phyloP scores from a whole-genome alignment of 1,140 invertebrate genomes.

The Drosophila quadrilineata region DNA sequence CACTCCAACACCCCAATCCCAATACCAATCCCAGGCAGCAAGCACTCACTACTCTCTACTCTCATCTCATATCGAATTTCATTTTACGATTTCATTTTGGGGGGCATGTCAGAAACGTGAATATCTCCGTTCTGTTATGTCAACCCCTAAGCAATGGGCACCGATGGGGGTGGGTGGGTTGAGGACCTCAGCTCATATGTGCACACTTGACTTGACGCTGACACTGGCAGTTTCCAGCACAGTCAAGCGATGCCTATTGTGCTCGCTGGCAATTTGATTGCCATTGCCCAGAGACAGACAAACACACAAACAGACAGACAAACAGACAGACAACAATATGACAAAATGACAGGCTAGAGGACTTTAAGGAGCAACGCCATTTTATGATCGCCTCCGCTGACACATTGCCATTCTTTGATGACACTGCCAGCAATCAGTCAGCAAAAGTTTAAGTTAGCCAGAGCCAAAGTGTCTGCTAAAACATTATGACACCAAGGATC shows the following conservation, averaged over 20 bases:
- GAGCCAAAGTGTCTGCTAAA: conserved; percentile 64
- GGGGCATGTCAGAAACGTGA: conserved; percentile 41
- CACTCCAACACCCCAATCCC: background rate
- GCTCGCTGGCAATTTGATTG: conserved; percentile 38
- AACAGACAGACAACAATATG: background rate
- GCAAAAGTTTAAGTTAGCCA: conserved; percentile 32
- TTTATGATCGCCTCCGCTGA: conserved; percentile 30
- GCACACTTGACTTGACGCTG: conserved; percentile 36
- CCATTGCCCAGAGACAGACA: conserved; percentile 8
- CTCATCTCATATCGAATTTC: conserved; percentile 56
- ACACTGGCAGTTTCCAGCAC: conserved; percentile 29
- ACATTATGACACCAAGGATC: conserved; percentile 58
- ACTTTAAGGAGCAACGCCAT: conserved; percentile 19
- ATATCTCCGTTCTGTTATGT: conserved; percentile 53
- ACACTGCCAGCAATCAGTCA: conserved; percentile 44
- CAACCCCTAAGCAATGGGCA: conserved; percentile 31
- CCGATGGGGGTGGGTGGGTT: background rate
- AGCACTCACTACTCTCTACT: background rate
- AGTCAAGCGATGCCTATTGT: conserved; percentile 33
- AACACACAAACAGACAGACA: background rate
- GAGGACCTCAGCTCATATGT: background rate
- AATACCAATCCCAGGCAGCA: no score
- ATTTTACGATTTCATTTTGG: conserved; percentile 61
- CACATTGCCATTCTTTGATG: conserved; percentile 32
- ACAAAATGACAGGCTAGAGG: conserved; percentile 18